phyloP scores from a whole-genome alignment of 2,888 invertebrate species.

The Microchrysa polita region DNA sequence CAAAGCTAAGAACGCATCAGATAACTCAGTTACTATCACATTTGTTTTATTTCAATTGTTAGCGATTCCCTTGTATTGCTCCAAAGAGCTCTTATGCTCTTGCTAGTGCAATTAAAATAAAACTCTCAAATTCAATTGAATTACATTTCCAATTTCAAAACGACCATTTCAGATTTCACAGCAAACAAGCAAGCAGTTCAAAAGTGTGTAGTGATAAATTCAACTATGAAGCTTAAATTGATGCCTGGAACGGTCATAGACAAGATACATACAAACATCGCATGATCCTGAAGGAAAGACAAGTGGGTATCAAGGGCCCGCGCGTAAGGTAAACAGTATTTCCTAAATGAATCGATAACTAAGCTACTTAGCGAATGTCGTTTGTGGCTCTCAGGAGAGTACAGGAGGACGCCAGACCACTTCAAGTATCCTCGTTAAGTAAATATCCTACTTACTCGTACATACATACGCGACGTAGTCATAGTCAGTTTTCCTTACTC shows the following conservation, averaged over 20 bases:
- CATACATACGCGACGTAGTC: not conserved
- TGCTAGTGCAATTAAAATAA: not conserved
- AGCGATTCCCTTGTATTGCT: not conserved
- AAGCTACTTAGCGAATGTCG: not conserved
- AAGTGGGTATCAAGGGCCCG: not conserved
- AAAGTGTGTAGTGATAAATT: not conserved
- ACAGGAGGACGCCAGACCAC: no score
- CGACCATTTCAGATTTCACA: not conserved
- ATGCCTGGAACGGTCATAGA: not conserved
- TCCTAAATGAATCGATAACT: constrained; percentile 3
- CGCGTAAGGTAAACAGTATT: not conserved
- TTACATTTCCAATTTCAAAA: constrained; percentile 9
- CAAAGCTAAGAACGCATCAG: no score
- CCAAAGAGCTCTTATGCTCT: no score
- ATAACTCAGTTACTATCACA: no score
- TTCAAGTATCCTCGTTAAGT: not conserved
- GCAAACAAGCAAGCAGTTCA: not conserved
- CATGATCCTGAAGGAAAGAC: not conserved
- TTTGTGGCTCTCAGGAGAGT: no score
- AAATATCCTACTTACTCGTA: not conserved
- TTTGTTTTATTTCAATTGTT: not conserved
- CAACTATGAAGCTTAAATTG: not conserved
- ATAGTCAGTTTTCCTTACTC: no score
- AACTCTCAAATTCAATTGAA: not conserved
- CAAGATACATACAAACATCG: no score